Conservation (phyloP, 2,113 vertebrate species). For the Plestiodon gilberti region DNA sequence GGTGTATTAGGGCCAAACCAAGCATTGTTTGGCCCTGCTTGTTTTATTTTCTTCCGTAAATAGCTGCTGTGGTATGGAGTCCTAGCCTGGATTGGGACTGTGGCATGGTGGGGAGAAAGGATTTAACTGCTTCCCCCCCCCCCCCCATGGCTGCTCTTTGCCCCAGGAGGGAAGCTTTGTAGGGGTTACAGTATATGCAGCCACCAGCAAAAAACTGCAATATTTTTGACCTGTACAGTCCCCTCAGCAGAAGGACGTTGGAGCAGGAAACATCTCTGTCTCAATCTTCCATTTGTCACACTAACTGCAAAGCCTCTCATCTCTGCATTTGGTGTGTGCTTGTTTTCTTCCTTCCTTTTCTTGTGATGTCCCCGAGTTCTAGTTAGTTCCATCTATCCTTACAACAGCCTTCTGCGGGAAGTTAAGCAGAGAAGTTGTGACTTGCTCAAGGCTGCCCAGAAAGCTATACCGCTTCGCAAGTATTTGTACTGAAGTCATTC, state of each 20-base stretch:
- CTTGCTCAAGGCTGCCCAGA: background rate
- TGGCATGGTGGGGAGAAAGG: too few species aligned
- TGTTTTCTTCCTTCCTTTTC: background rate
- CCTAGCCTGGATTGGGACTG: too few species aligned
- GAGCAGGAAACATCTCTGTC: slow-evolving; percentile 9
- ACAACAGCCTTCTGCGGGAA: background rate
- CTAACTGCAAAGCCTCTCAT: background rate
- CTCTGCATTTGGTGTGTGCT: background rate
- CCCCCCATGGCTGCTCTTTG: too few species aligned
- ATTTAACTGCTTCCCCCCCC: too few species aligned
- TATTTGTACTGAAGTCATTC: background rate
- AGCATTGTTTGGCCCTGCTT: too few species aligned
- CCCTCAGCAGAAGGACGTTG: background rate
- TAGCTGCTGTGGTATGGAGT: too few species aligned
- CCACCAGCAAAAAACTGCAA: background rate
- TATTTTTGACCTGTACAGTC: background rate
- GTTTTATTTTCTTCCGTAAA: too few species aligned
- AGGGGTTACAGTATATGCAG: background rate
- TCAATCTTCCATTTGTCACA: background rate
- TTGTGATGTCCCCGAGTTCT: background rate
- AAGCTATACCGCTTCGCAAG: background rate
- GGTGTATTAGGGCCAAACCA: background rate
- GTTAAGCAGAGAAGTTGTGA: background rate
- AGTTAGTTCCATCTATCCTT: background rate
- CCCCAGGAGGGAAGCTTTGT: background rate